Conservation (phyloP, 64 coral and sea anemone genomes). For the Montipora cactus region DNA sequence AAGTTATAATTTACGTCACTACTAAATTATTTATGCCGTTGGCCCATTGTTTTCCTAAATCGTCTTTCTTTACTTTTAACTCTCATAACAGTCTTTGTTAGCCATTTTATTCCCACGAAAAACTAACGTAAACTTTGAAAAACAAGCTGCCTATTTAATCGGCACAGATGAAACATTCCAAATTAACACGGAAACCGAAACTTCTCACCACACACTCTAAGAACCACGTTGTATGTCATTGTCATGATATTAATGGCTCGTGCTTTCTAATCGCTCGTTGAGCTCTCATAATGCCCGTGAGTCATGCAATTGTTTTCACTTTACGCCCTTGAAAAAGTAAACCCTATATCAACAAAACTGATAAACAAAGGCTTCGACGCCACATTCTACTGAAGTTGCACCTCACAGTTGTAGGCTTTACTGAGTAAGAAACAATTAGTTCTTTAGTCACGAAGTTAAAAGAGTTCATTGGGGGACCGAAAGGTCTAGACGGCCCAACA, state of each 20-base stretch:
- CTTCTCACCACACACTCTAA: no score
- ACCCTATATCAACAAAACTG: background rate
- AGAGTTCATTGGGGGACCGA: background rate
- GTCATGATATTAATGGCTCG: no score
- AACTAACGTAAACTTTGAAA: no score
- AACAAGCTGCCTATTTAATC: no score
- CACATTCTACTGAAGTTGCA: conserved; percentile 13
- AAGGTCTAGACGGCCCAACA: background rate
- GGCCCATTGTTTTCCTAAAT: background rate
- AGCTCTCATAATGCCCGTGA: no score
- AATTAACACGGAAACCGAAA: no score
- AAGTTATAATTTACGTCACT: background rate
- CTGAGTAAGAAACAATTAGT: background rate
- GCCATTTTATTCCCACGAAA: no score
- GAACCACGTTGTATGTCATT: no score
- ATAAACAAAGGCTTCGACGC: background rate
- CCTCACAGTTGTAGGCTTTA: background rate
- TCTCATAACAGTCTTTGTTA: background rate
- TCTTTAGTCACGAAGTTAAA: background rate
- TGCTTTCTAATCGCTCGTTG: no score
- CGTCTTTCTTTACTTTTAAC: background rate
- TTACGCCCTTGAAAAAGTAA: background rate
- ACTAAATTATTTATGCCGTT: background rate
- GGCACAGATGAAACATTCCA: no score
- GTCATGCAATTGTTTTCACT: no score